phyloP scores from a whole-genome alignment of 2,888 invertebrate species.

The Lasioglossum leucozonium region DNA sequence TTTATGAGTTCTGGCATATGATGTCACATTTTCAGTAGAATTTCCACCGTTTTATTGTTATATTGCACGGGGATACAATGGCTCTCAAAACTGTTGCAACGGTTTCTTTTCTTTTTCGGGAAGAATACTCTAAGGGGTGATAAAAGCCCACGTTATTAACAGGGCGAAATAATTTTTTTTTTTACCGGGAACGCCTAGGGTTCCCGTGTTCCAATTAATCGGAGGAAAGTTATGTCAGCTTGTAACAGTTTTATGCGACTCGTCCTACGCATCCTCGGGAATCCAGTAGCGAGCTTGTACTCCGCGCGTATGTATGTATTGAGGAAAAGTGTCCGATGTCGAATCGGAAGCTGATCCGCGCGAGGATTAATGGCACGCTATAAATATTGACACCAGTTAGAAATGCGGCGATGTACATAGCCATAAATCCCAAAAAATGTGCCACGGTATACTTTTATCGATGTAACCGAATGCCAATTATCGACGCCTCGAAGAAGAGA shows the following conservation, averaged over 20 bases:
- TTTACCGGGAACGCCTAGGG: neutral
- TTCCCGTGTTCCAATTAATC: neutral
- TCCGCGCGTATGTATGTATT: neutral
- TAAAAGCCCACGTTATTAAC: no score
- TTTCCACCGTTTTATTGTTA: neutral
- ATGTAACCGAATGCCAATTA: conserved; percentile 84
- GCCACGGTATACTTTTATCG: conserved; percentile 78
- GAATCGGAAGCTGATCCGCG: conserved; percentile 47
- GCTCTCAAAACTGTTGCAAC: no score
- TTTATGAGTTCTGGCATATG: neutral
- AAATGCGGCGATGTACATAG: conserved; percentile 71
- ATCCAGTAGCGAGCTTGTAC: neutral
- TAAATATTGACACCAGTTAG: conserved; percentile 79
- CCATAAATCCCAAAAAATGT: conserved; percentile 67
- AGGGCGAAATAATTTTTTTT: neutral
- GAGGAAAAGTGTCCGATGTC: conserved; percentile 37
- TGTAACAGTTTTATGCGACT: conserved; percentile 7
- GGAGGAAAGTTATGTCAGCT: neutral
- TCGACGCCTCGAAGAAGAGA: conserved; percentile 79
- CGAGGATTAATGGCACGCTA: conserved; percentile 74
- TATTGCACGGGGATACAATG: no score
- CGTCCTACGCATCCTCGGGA: neutral
- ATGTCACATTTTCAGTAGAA: neutral
- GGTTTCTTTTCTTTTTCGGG: no score
- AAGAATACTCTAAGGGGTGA: no score